Percentiles rank a stretch among this genome's conserved stretches.
These are phyloP conservation scores for Heliconius cydno DNA, from an alignment of 2,888 invertebrate genomes.

Conservation along the genomic window DNA sequence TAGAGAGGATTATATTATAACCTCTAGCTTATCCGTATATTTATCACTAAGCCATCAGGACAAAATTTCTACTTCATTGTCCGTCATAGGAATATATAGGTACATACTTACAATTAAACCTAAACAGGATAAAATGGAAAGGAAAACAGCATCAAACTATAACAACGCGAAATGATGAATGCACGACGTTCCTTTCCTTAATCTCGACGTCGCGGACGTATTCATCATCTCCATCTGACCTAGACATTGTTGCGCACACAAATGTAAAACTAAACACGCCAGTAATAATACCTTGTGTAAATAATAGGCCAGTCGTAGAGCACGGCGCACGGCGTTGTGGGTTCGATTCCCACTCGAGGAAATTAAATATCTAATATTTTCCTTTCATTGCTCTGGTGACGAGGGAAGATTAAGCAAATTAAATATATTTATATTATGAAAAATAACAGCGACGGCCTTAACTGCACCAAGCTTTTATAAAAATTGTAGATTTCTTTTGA, in stretches of 20 bases:
- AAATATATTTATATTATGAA: neutral
- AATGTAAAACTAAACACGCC: neutral
- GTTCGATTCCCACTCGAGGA: too few relatives aligned
- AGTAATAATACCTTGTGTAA: neutral
- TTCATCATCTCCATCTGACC: slow-evolving; percentile 12
- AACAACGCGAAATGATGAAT: slow-evolving; percentile 5
- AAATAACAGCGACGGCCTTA: neutral
- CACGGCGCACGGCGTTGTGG: too few relatives aligned
- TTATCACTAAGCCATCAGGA: neutral
- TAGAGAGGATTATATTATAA: neutral
- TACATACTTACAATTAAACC: neutral
- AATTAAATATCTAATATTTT: too few relatives aligned
- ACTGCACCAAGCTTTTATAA: neutral
- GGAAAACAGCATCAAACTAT: neutral
- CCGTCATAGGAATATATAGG: neutral
- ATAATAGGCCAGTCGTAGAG: too few relatives aligned
- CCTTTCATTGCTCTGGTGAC: neutral
- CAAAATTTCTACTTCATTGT: neutral
- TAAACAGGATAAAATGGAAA: neutral
- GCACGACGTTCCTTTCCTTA: neutral
- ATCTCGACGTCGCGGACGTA: neutral
- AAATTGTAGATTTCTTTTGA: neutral
- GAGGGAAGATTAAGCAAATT: neutral
- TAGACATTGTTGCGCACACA: slow-evolving; percentile 6
- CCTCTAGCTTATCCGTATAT: neutral